phyloP scores from a whole-genome alignment of 2,797 vertebrate genomes.

The Poecilia picta region DNA sequence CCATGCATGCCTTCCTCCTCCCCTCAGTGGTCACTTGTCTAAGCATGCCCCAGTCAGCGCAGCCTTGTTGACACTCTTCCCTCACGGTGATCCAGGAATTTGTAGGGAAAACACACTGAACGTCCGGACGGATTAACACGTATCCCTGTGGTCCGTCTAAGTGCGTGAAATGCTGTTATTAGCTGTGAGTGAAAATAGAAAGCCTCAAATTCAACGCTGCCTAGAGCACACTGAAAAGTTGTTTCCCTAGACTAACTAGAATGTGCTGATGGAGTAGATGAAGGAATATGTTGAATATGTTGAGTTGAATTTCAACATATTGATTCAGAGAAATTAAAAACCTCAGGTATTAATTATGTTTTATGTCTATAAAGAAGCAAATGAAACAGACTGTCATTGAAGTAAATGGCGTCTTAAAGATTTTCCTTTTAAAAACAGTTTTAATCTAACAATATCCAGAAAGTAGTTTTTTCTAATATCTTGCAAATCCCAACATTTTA shows the following conservation, averaged over 20 bases:
- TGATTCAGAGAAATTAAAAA: neutral
- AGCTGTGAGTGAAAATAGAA: constrained; percentile 9
- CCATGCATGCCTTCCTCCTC: constrained; percentile 67
- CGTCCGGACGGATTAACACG: constrained; percentile 64
- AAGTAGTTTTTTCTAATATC: neutral
- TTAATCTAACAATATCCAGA: neutral
- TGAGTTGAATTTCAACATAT: neutral
- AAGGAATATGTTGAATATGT: neutral
- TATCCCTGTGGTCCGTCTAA: constrained; percentile 42
- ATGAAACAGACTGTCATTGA: neutral
- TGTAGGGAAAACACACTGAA: constrained; percentile 60
- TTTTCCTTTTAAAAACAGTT: neutral
- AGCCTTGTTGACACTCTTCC: constrained; percentile 70
- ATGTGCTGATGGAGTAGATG: constrained; percentile 9
- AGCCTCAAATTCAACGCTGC: neutral
- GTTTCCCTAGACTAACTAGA: constrained; percentile 10
- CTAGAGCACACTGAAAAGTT: constrained; percentile 12
- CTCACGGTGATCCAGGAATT: constrained; percentile 65
- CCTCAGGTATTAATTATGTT: neutral
- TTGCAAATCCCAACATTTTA: neutral
- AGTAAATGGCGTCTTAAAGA: neutral
- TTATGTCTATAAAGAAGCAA: neutral
- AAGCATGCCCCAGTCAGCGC: constrained; percentile 69
- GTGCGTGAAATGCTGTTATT: constrained; percentile 34
- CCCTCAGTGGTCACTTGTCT: constrained; percentile 73